phyloP scores from a whole-genome alignment of 1,140 invertebrate genomes.

The Formica exsecta region DNA sequence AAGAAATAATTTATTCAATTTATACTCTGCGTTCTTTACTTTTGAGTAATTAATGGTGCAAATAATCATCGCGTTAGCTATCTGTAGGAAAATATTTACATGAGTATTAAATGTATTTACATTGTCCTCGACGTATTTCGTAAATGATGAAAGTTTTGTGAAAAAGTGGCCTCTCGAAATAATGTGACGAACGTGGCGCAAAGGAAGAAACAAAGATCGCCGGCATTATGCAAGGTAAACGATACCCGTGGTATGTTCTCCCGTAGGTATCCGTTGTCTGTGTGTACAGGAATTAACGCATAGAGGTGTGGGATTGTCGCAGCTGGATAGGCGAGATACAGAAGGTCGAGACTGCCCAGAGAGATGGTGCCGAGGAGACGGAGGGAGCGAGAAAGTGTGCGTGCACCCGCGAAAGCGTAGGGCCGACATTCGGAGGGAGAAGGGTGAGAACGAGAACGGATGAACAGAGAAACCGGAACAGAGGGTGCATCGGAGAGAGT shows the following conservation, averaged over 20 bases:
- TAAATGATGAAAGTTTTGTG: conserved; percentile 41
- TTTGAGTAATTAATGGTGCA: conserved; percentile 9
- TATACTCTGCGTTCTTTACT: neutral
- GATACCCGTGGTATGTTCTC: conserved; percentile 67
- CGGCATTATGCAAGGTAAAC: conserved; percentile 79
- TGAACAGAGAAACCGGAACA: conserved; percentile 78
- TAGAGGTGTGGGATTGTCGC: conserved; percentile 83
- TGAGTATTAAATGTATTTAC: conserved; percentile 46
- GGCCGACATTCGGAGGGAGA: conserved; percentile 46
- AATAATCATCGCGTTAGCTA: conserved; percentile 18
- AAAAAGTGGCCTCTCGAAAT: conserved; percentile 50
- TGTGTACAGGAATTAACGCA: conserved; percentile 84
- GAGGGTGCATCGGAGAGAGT: conserved; percentile 84
- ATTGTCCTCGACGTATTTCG: conserved; percentile 32
- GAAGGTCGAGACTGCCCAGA: conserved; percentile 76
- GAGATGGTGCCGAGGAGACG: conserved; percentile 48
- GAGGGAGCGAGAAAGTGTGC: conserved; percentile 47
- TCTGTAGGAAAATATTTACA: conserved; percentile 34
- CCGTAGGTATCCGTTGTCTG: conserved; percentile 74
- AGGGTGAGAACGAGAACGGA: conserved; percentile 78
- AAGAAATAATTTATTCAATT: conserved; percentile 4
- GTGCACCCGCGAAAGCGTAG: conserved; percentile 29
- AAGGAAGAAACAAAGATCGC: conserved; percentile 71
- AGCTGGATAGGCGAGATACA: conserved; percentile 82
- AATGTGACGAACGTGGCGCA: conserved; percentile 41